Conservation (phyloP, 2,797 vertebrate species). For the Leuciscus waleckii region DNA sequence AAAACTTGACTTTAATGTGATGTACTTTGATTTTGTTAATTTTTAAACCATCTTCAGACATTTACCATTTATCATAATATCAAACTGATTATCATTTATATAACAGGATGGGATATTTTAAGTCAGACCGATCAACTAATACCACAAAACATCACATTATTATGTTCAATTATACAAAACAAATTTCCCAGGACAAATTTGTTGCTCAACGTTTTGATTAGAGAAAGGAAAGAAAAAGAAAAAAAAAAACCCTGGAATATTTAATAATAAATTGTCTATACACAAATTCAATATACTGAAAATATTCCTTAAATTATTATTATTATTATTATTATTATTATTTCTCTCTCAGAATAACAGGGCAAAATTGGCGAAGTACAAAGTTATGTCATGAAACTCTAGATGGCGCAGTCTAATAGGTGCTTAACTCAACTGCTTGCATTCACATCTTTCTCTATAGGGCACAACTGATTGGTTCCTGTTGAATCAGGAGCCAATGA, state of each 20-base stretch:
- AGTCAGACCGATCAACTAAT: background rate
- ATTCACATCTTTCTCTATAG: too few relatives aligned
- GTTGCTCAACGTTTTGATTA: background rate
- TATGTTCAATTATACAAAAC: background rate
- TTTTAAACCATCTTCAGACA: background rate
- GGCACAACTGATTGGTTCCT: too few relatives aligned
- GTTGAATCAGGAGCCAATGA: too few relatives aligned
- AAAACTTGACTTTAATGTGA: background rate
- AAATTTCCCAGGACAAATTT: background rate
- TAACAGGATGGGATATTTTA: background rate
- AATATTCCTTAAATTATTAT: background rate
- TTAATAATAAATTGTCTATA: background rate
- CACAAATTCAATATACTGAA: background rate
- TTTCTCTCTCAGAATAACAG: background rate
- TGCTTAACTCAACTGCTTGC: too few relatives aligned
- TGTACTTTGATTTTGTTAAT: background rate
- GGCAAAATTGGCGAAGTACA: background rate
- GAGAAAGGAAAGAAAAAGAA: fast-evolving
- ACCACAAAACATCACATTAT: background rate
- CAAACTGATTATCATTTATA: background rate
- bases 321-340: too few relatives aligned
- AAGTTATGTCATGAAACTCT: background rate
- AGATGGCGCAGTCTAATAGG: background rate
- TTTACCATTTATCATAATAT: background rate
- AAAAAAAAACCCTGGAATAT: background rate